Conservation (phyloP, 2,888 invertebrate species). For the Andrena dorsata region DNA sequence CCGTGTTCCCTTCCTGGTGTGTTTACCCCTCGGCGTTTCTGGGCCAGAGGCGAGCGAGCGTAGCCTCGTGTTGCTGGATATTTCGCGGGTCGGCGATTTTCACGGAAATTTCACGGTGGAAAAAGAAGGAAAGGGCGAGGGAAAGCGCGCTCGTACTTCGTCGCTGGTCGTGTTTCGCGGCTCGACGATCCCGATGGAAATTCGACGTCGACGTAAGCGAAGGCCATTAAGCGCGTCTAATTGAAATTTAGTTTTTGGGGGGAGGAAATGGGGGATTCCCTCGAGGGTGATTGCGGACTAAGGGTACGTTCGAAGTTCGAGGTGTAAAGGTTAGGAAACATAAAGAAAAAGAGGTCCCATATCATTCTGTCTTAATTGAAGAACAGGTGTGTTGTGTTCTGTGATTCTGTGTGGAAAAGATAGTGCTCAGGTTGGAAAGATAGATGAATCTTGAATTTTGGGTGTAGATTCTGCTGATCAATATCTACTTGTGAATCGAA, state of each 20-base stretch:
- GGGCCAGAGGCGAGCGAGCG: not conserved
- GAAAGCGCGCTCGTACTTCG: not conserved
- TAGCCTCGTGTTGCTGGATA: not conserved
- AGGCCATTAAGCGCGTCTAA: slow-evolving; percentile 8
- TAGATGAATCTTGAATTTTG: too few species aligned
- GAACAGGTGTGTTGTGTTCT: too few species aligned
- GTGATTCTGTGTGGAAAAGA: too few species aligned
- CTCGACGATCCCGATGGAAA: slow-evolving; percentile 26
- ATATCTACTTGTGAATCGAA: too few species aligned
- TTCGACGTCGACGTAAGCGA: slow-evolving; percentile 16
- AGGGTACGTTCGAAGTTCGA: too few species aligned
- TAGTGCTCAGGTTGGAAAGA: too few species aligned
- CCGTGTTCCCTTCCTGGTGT: slow-evolving; percentile 32
- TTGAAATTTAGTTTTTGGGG: slow-evolving; percentile 10
- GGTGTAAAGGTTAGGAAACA: too few species aligned
- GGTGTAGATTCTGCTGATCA: too few species aligned
- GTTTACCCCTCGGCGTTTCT: slow-evolving; percentile 13
- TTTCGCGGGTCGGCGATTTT: slow-evolving; percentile 24
- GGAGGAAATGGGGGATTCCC: not conserved
- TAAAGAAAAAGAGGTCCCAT: too few species aligned
- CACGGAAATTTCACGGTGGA: slow-evolving; percentile 22
- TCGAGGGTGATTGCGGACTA: too few species aligned
- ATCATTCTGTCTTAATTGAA: too few species aligned
- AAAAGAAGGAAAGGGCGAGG: not conserved
- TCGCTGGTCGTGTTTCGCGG: slow-evolving; percentile 10